phyloP scores from a whole-genome alignment of 1,140 invertebrate genomes.

The Zophobas atratus region DNA sequence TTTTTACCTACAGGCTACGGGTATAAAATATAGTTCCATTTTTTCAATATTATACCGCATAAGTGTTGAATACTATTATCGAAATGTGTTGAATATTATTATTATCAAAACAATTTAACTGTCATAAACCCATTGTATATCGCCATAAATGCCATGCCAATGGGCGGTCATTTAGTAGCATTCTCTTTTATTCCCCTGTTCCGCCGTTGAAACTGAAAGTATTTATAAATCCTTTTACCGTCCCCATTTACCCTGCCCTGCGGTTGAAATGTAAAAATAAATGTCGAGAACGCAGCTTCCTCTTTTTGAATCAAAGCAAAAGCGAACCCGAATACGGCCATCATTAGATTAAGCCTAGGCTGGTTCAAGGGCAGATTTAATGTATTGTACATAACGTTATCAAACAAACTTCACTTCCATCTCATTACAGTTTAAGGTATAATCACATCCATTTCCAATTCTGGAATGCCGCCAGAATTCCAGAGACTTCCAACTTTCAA shows the following conservation, averaged over 20 bases:
- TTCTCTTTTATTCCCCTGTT: neutral
- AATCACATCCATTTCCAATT: slow-evolving; percentile 31
- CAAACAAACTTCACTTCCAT: slow-evolving; percentile 24
- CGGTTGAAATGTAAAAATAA: slow-evolving; percentile 8
- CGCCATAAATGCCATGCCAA: neutral
- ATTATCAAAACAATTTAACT: too few relatives aligned
- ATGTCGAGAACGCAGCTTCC: slow-evolving; percentile 2
- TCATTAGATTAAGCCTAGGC: neutral
- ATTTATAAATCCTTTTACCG: slow-evolving; percentile 4
- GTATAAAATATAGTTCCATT: too few relatives aligned
- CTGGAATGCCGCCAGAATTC: slow-evolving; percentile 42
- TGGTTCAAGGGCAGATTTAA: slow-evolving; percentile 30
- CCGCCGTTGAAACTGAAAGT: neutral
- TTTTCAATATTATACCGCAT: too few relatives aligned
- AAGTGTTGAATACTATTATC: too few relatives aligned
- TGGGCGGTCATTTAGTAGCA: neutral
- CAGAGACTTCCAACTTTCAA: slow-evolving; percentile 18
- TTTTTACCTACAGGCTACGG: too few relatives aligned
- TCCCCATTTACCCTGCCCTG: neutral
- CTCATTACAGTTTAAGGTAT: slow-evolving; percentile 33
- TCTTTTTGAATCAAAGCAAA: neutral
- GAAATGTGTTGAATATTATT: too few relatives aligned
- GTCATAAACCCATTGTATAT: too few relatives aligned
- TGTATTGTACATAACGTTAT: slow-evolving; percentile 32
- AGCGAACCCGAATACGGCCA: neutral